These are phyloP conservation scores for Mus pahari DNA, from an alignment of 2,113 vertebrate genomes.

Conservation along the genomic window DNA sequence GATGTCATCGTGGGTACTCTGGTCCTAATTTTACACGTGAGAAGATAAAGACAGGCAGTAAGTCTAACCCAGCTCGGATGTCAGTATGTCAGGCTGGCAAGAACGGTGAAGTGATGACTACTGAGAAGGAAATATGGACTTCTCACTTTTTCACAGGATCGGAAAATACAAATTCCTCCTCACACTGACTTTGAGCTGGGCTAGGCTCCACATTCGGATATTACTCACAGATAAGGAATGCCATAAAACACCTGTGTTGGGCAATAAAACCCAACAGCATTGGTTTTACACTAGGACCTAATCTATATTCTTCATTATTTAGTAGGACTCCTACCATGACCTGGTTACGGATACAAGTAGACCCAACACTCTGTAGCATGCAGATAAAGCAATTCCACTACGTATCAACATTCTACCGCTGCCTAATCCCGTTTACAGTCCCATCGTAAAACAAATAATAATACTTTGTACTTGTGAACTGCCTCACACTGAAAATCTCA, in stretches of 20 bases:
- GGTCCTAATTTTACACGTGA: not conserved
- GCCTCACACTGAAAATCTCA: conserved; percentile 68
- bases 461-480: conserved; percentile 79
- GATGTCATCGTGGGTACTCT: not conserved
- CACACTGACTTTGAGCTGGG: conserved; percentile 65
- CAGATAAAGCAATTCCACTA: conserved; percentile 68
- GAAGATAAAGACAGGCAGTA: not conserved
- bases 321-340: conserved; percentile 49
- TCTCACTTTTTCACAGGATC: not conserved
- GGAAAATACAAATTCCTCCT: not conserved
- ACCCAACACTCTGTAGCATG: conserved; percentile 27
- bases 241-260: conserved; percentile 76
- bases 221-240: conserved; percentile 72
- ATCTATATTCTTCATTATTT: conserved; percentile 58
- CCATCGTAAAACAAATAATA: conserved; percentile 77
- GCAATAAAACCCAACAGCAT: conserved; percentile 73
- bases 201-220: conserved; percentile 13
- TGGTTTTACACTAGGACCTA: conserved; percentile 55
- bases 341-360: conserved; percentile 35
- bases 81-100: not conserved
- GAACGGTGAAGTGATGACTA: not conserved
- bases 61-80: not conserved
- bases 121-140: not conserved
- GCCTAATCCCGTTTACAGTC: conserved; percentile 69
- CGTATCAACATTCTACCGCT: conserved; percentile 29